These are phyloP conservation scores for Halictus rubicundus DNA, from an alignment of 1,140 invertebrate genomes.

Conservation along the genomic window DNA sequence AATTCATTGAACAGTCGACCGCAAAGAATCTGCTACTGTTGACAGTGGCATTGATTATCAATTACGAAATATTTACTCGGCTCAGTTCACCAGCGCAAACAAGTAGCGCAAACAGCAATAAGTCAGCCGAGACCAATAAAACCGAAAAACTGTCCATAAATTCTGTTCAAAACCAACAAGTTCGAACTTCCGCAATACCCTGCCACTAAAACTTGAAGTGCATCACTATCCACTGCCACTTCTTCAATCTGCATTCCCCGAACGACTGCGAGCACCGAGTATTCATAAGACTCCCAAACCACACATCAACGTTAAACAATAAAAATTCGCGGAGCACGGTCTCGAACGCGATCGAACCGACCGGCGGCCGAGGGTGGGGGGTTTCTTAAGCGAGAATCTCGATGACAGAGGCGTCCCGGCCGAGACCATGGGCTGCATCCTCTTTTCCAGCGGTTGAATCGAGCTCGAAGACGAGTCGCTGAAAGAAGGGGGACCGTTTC, in stretches of 20 bases:
- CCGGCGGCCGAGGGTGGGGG: too few species aligned
- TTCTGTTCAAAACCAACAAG: too few species aligned
- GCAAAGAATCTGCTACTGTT: too few species aligned
- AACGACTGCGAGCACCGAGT: neutral
- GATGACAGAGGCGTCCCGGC: neutral
- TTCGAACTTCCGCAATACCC: neutral
- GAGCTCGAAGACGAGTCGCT: conserved; percentile 47
- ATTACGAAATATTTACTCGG: neutral
- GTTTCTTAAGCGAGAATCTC: neutral
- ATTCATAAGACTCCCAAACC: neutral
- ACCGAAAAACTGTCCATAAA: too few species aligned
- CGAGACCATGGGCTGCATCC: conserved; percentile 46
- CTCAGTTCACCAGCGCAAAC: neutral
- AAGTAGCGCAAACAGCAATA: neutral
- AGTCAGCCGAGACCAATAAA: neutral
- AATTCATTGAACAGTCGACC: too few species aligned
- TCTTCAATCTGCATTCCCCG: neutral
- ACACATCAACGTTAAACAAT: neutral
- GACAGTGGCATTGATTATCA: too few species aligned
- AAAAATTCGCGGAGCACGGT: neutral
- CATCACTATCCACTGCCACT: neutral
- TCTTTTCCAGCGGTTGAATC: conserved; percentile 50
- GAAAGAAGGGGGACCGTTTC: conserved; percentile 44
- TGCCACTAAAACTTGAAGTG: too few species aligned
- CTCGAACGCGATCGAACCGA: too few species aligned